These are phyloP conservation scores for Agrotis clavis DNA, from an alignment of 2,888 invertebrate genomes.

Conservation along the genomic window DNA sequence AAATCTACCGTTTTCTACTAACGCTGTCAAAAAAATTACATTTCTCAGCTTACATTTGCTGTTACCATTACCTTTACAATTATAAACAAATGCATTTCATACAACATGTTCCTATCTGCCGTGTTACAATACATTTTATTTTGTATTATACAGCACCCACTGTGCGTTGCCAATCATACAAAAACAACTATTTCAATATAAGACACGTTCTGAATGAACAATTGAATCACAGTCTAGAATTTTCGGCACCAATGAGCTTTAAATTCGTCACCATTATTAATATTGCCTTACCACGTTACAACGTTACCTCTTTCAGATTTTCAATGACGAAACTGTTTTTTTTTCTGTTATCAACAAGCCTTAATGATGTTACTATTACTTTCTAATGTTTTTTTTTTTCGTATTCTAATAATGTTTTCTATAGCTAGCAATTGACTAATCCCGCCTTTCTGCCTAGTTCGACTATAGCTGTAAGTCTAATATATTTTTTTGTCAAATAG, in stretches of 20 bases:
- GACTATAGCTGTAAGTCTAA: conserved; percentile 87
- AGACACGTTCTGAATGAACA: conserved; percentile 91
- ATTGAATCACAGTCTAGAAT: conserved; percentile 91
- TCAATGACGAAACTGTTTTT: conserved; percentile 79
- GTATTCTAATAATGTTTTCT: conserved; percentile 83
- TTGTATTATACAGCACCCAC: conserved; percentile 76
- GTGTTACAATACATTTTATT: conserved; percentile 75
- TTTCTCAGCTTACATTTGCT: conserved; percentile 71
- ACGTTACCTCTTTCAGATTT: conserved; percentile 76
- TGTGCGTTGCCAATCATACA: conserved; percentile 88
- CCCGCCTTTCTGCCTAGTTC: conserved; percentile 85
- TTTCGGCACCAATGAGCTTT: conserved; percentile 91
- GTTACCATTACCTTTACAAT: conserved; percentile 74
- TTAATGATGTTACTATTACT: conserved; percentile 80
- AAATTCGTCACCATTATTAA: conserved; percentile 87
- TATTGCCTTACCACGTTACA: conserved; percentile 77
- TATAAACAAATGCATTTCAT: conserved; percentile 82
- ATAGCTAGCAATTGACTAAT: conserved; percentile 91
- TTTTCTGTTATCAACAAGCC: conserved; percentile 82
- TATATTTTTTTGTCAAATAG: conserved; percentile 83
- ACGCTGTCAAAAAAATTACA: conserved; percentile 79
- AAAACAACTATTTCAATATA: conserved; percentile 91
- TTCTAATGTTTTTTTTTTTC: conserved; percentile 77
- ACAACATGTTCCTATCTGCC: conserved; percentile 76
- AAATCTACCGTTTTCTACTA: conserved; percentile 80